These are phyloP conservation scores for Anniella stebbinsi DNA, from an alignment of 2,797 vertebrate species.

Conservation along the genomic window DNA sequence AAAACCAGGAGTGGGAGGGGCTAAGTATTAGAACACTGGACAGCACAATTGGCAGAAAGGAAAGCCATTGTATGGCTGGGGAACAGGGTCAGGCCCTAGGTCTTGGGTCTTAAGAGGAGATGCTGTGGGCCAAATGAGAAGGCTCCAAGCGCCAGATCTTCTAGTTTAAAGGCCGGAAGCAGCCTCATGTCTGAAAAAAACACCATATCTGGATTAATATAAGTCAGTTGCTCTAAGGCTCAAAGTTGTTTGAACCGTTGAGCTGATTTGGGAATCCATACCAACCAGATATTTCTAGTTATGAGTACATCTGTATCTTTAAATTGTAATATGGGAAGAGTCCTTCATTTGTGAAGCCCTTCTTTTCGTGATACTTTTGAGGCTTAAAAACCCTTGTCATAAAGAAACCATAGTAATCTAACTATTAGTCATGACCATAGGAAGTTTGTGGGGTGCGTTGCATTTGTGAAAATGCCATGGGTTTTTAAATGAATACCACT, in stretches of 20 bases:
- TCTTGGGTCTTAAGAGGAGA: background rate
- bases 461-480: background rate
- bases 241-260: background rate
- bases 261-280: background rate
- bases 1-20: background rate
- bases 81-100: no score
- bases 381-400: background rate
- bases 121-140: background rate
- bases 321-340: background rate
- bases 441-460: fast-evolving
- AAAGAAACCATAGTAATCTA: fast-evolving
- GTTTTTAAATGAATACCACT: background rate
- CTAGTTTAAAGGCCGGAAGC: background rate
- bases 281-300: background rate
- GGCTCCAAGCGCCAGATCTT: background rate
- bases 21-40: background rate
- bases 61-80: background rate
- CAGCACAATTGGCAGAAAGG: background rate
- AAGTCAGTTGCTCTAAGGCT: background rate
- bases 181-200: background rate
- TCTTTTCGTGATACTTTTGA: background rate
- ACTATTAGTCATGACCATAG: background rate
- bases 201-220: background rate
- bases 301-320: background rate
- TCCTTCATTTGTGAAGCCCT: background rate